Percentiles rank a stretch among this genome's conserved stretches.
Evolutionary conservation across 2,113 vertebrate genomes (phyloP).

Genomic region (Oryzias curvinotus): DNA sequence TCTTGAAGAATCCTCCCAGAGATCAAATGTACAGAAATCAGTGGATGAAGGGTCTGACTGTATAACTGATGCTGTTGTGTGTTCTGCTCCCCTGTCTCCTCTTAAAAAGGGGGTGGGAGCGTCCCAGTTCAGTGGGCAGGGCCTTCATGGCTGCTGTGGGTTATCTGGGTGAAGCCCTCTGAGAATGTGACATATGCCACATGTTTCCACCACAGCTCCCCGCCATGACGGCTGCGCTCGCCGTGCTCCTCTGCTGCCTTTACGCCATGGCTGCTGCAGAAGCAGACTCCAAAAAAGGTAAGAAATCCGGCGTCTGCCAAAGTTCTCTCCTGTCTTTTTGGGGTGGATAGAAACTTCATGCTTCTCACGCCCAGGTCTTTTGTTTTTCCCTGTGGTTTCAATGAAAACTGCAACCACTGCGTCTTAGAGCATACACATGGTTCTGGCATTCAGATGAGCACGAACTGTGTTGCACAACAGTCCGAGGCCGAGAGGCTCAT

Average conservation of each 20-base stretch:
- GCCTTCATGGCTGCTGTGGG: constrained; percentile 1
- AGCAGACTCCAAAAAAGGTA: constrained; percentile 42
- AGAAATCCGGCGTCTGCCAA: background rate
- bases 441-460: constrained; percentile 7
- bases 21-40: no score
- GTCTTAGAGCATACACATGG: background rate
- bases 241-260: constrained; percentile 27
- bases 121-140: constrained; percentile 42
- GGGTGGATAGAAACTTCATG: background rate
- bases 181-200: constrained; percentile 35
- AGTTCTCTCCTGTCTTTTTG: background rate
- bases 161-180: constrained; percentile 20
- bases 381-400: no score
- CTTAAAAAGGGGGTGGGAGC: background rate
- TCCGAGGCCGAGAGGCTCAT: constrained; percentile 16
- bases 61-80: background rate
- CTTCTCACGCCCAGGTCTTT: no score
- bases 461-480: constrained; percentile 51
- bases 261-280: constrained; percentile 19
- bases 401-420: no score
- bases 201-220: constrained; percentile 44
- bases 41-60: background rate
- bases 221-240: constrained; percentile 43
- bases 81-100: no score
- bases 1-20: no score